phyloP scores from a whole-genome alignment of 2,888 invertebrate genomes.

The Campoplex capitator region DNA sequence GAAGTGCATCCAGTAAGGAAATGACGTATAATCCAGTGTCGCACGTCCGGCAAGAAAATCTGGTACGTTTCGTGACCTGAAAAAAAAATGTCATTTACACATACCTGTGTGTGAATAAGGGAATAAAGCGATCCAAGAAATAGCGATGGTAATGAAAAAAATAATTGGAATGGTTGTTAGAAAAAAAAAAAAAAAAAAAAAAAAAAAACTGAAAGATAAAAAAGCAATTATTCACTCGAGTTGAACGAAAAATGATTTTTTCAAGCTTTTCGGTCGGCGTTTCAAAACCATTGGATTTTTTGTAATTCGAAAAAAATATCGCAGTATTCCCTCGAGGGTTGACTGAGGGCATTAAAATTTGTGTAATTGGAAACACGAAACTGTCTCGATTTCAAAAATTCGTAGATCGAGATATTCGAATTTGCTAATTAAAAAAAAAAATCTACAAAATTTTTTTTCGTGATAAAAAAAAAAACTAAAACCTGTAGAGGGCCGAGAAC shows the following conservation, averaged over 20 bases:
- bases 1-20: slow-evolving; percentile 67
- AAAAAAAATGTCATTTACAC: slow-evolving; percentile 36
- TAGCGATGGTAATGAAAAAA: background rate
- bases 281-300: background rate
- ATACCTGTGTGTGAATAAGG: background rate
- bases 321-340: background rate
- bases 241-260: background rate
- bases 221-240: background rate
- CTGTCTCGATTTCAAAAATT: background rate
- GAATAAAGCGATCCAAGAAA: background rate
- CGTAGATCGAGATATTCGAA: background rate
- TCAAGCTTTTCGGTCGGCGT: background rate
- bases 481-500: slow-evolving; percentile 3
- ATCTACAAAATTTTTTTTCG: background rate
- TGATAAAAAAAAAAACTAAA: background rate
- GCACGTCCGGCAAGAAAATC: slow-evolving; percentile 60
- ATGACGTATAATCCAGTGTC: slow-evolving; percentile 66
- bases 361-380: background rate
- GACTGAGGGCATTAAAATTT: background rate
- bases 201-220: too few relatives aligned
- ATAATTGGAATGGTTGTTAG: background rate
- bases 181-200: background rate
- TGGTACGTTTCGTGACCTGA: slow-evolving; percentile 59
- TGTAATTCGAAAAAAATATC: background rate
- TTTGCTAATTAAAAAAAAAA: background rate